Evolutionary conservation across 2,888 invertebrate species (phyloP).

Genomic region (Protonemura montana): DNA sequence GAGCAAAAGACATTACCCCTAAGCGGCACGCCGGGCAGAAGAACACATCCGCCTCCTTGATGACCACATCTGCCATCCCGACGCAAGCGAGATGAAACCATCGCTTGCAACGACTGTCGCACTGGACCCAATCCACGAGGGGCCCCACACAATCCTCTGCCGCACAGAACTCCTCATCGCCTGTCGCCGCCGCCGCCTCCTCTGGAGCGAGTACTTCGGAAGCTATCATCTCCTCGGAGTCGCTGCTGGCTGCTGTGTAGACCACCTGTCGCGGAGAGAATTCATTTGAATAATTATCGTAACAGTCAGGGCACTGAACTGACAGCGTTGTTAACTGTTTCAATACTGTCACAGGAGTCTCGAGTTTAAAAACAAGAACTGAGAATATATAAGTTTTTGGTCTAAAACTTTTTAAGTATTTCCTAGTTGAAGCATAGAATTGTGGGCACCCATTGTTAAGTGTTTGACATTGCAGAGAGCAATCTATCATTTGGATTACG

Average conservation of each 20-base stretch:
- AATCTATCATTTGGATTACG: too few species aligned
- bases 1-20: not conserved
- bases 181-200: not conserved
- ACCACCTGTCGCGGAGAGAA: too few species aligned
- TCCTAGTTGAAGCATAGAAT: too few species aligned
- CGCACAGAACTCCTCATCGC: constrained; percentile 70
- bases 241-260: not conserved
- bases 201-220: not conserved
- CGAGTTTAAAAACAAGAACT: too few species aligned
- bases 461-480: too few species aligned
- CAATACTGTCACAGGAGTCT: too few species aligned
- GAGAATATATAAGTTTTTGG: too few species aligned
- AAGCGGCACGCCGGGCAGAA: constrained; percentile 71
- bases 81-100: constrained; percentile 99
- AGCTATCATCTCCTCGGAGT: not conserved
- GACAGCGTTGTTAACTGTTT: too few species aligned
- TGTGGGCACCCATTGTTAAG: too few species aligned
- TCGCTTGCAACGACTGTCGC: constrained; percentile 93
- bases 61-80: constrained; percentile 81
- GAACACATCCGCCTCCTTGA: constrained; percentile 89
- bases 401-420: too few species aligned
- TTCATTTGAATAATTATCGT: too few species aligned
- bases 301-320: too few species aligned
- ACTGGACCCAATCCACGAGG: constrained; percentile 95
- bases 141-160: constrained; percentile 77